These are phyloP conservation scores for Drosophila burlai DNA, from an alignment of 1,140 invertebrate species.

Conservation along the genomic window DNA sequence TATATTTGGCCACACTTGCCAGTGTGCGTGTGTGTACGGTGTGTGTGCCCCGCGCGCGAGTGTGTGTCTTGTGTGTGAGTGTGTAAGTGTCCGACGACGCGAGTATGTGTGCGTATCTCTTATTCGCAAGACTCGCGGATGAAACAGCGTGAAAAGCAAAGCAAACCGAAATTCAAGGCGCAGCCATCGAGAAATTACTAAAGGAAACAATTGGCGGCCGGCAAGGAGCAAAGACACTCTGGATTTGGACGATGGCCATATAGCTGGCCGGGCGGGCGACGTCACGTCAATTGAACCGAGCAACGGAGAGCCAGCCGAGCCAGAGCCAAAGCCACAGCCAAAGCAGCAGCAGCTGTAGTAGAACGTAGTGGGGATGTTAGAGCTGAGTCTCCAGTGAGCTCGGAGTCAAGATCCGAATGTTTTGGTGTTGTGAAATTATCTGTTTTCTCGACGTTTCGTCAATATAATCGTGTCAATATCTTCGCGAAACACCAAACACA, in stretches of 20 bases:
- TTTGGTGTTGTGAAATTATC: conserved; percentile 70
- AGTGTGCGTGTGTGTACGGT: conserved; percentile 31
- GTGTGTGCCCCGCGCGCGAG: conserved; percentile 19
- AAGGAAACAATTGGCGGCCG: conserved; percentile 21
- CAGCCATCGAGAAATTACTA: conserved; percentile 10
- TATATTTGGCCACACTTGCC: conserved; percentile 77
- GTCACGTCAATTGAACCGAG: conserved; percentile 22
- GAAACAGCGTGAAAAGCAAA: conserved; percentile 45
- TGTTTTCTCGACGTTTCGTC: conserved; percentile 43
- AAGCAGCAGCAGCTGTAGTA: conserved; percentile 14
- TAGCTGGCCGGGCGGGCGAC: conserved; percentile 36
- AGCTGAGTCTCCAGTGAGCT: conserved; percentile 52
- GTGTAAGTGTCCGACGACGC: conserved; percentile 22
- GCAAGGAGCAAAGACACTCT: conserved; percentile 4
- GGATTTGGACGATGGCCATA: conserved; percentile 18
- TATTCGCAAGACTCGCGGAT: conserved; percentile 45
- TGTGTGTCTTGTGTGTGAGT: conserved; percentile 14
- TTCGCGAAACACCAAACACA: not conserved
- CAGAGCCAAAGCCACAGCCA: not conserved
- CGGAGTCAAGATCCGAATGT: conserved; percentile 44
- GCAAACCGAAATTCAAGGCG: conserved; percentile 13
- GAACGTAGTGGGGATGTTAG: conserved; percentile 43
- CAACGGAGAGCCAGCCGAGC: conserved; percentile 9
- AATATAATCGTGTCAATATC: conserved; percentile 8
- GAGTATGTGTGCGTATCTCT: conserved; percentile 45